Percentiles rank a stretch among this genome's conserved stretches.
These are phyloP conservation scores for Chrysolina haemoptera DNA, from an alignment of 2,888 invertebrate species.

Conservation along the genomic window DNA sequence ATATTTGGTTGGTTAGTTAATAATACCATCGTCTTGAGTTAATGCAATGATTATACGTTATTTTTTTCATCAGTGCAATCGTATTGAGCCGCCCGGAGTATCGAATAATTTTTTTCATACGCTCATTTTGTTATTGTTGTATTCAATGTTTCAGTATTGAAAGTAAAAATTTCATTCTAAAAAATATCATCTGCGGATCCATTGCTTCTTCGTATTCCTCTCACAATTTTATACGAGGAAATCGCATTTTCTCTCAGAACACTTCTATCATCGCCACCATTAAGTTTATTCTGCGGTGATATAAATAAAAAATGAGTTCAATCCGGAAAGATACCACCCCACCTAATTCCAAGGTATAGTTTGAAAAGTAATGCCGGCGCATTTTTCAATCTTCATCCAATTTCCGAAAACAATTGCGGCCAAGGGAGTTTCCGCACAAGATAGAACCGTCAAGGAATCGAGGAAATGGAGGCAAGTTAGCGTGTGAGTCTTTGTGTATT, in stretches of 20 bases:
- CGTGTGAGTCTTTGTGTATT: conserved; percentile 57
- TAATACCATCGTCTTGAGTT: too few relatives aligned
- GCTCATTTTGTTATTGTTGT: too few relatives aligned
- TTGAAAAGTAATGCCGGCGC: conserved; percentile 57
- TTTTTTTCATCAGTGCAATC: too few relatives aligned
- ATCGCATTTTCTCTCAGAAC: background rate
- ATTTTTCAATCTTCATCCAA: conserved; percentile 71
- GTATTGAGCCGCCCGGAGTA: too few relatives aligned
- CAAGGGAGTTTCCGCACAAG: conserved; percentile 51
- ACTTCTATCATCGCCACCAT: conserved; percentile 1
- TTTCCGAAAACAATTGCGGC: conserved; percentile 71
- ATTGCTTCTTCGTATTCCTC: background rate
- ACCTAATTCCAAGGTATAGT: conserved; percentile 47
- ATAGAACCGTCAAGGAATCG: conserved; percentile 48
- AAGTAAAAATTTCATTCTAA: too few relatives aligned
- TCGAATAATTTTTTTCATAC: too few relatives aligned
- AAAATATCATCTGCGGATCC: background rate
- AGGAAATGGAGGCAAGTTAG: conserved; percentile 62
- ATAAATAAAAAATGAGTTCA: conserved; percentile 31
- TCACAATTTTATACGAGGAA: background rate
- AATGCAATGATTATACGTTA: too few relatives aligned
- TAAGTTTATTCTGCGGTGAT: conserved; percentile 1
- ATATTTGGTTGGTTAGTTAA: too few relatives aligned
- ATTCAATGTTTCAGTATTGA: too few relatives aligned
- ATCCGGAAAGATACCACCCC: conserved; percentile 23